Evolutionary conservation across 64 coral and sea anemone genomes (phyloP).

Genomic region (Platygyra sinensis): DNA sequence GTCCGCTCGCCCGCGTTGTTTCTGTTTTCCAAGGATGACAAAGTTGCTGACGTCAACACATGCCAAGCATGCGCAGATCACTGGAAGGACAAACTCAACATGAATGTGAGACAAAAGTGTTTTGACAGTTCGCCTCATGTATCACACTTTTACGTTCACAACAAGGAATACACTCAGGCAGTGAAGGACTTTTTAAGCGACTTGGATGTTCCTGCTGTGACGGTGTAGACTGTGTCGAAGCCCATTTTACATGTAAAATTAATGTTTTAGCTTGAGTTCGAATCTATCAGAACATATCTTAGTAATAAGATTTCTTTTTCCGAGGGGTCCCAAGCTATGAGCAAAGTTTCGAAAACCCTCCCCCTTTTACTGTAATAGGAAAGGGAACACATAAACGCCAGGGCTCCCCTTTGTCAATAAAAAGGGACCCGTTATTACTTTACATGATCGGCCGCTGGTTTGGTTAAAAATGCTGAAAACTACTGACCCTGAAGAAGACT

Average conservation of each 20-base stretch:
- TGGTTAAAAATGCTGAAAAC: too few species aligned
- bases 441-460: too few species aligned
- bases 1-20: constrained; percentile 78
- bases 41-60: constrained; percentile 58
- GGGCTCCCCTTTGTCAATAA: too few species aligned
- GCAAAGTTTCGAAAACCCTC: too few species aligned
- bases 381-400: too few species aligned
- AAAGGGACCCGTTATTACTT: too few species aligned
- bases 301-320: too few species aligned
- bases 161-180: constrained; percentile 71
- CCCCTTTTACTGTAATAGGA: too few species aligned
- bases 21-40: constrained; percentile 84
- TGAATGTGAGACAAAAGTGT: constrained; percentile 65
- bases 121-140: constrained; percentile 92
- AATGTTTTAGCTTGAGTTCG: too few species aligned
- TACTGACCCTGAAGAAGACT: too few species aligned
- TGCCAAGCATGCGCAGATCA: constrained; percentile 49
- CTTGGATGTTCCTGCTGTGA: constrained; percentile 18
- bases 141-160: constrained; percentile 89
- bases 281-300: too few species aligned
- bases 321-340: too few species aligned
- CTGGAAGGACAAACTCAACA: constrained; percentile 64
- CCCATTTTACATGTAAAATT: background rate
- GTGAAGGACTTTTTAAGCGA: constrained; percentile 60
- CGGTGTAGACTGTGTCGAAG: background rate